Percentiles rank a stretch among this genome's conserved stretches.
Evolutionary conservation across 2,888 invertebrate genomes (phyloP).

Genomic region (Dolichopus griseipennis): DNA sequence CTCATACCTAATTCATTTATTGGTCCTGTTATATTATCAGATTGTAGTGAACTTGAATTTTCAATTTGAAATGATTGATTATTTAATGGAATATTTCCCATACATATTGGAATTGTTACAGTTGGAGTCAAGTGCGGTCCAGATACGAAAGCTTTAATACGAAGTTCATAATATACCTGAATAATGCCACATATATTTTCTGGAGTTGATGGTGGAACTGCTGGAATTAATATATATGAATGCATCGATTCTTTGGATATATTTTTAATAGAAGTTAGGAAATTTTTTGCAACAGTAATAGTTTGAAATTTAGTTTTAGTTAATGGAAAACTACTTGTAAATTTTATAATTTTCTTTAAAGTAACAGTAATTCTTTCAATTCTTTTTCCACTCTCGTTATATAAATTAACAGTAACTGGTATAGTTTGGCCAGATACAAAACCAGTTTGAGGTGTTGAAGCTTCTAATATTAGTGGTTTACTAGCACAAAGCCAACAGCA

Average conservation of each 20-base stretch:
- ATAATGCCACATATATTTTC: constrained; percentile 31
- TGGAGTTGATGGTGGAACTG: constrained; percentile 37
- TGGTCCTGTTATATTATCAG: constrained; percentile 18
- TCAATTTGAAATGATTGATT: constrained; percentile 25
- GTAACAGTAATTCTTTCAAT: constrained; percentile 35
- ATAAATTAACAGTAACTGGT: constrained; percentile 42
- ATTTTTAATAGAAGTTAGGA: constrained; percentile 26
- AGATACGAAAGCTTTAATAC: constrained; percentile 31
- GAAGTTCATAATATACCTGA: constrained; percentile 34
- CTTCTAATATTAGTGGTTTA: constrained; percentile 29
- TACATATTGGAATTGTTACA: constrained; percentile 32
- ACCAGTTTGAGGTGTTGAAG: constrained; percentile 33
- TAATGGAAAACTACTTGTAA: constrained; percentile 27
- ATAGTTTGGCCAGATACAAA: constrained; percentile 38
- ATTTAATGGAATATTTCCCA: constrained; percentile 37
- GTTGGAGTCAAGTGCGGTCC: constrained; percentile 30
- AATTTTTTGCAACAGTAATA: constrained; percentile 28
- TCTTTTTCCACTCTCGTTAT: constrained; percentile 49
- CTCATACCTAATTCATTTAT: not conserved
- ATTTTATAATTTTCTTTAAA: constrained; percentile 31
- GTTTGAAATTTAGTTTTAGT: constrained; percentile 26
- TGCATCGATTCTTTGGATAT: constrained; percentile 28
- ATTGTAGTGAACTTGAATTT: not conserved
- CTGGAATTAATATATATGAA: constrained; percentile 32
- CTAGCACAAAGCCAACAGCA: constrained; percentile 34